Base-by-base conservation (phyloP, 2,888 invertebrate genomes). In the Lymantria monacha region DNA sequence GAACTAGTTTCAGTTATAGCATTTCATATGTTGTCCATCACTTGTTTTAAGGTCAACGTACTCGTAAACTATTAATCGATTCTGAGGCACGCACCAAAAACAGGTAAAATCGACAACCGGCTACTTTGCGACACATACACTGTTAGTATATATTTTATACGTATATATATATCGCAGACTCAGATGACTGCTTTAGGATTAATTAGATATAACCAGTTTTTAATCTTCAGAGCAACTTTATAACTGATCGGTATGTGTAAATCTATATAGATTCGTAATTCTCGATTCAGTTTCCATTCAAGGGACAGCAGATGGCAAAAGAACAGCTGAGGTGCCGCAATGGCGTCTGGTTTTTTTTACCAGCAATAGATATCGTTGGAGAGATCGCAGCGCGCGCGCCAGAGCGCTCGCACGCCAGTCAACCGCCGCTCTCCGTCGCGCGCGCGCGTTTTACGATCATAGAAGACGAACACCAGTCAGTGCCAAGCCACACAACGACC, bases 381-480 rank as follows among this genome's bases (percentile, higher is more conserved):
- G 85, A 83, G 87, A 85, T 83, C 82, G 81, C 76, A 71, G 83
- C 86, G 84, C 82, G 79, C 80, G 83, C 84, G 75, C 74, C 71
- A 57, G 55, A 44, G 61, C 61, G 50, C 55, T 75, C 58, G 69
- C 63, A 59, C 66, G 79, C 72, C 81, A 90, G 89, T 89, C 76
- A 59, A 70, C 74, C 84, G 83, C 82, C 79, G 83, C 79, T 72
- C 83, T 75, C 79, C 86, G 82, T 75, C 81, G 85, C 76, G 86
- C 70, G 80, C 80, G 85, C 81, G 73, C 74, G 82, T 79, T 66
- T 44, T 44, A 44, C 49, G 49, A 49, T 48, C 67, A 66, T 59
- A 65, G 53, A 40, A 58, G 44, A 46, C 51, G 51, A 49, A 47
- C 67, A 67, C 69, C 67, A 68, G 61, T 65, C 63, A 57, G 49